Conservation (phyloP, 2,888 invertebrate species). For the Malachius bipustulatus region DNA sequence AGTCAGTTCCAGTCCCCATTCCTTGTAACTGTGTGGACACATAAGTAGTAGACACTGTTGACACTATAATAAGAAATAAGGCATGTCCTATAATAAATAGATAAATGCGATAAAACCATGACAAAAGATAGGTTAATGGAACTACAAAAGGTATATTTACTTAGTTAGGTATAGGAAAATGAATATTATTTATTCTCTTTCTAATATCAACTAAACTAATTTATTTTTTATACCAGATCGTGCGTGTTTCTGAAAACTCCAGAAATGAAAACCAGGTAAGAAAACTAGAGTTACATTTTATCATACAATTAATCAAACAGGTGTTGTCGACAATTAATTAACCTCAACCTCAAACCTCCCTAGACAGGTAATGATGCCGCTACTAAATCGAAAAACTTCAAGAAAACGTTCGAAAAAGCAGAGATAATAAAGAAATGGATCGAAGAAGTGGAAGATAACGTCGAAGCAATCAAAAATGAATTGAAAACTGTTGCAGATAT, state of each 20-base stretch:
- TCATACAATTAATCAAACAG: no score
- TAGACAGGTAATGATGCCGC: background rate
- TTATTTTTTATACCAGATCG: no score
- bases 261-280: background rate
- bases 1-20: no score
- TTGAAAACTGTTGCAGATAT: conserved; percentile 20
- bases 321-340: no score
- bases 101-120: background rate
- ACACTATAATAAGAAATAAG: background rate
- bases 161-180: background rate
- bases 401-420: conserved; percentile 23
- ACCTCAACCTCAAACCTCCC: background rate
- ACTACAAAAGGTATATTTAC: background rate
- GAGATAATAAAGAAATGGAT: conserved; percentile 41
- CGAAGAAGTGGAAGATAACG: conserved; percentile 39
- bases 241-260: no score
- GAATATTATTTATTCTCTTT: background rate
- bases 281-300: background rate
- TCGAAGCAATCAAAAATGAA: conserved; percentile 23
- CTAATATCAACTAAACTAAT: background rate
- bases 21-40: no score
- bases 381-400: conserved; percentile 15
- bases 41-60: no score
- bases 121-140: background rate
- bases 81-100: background rate